phyloP scores from a whole-genome alignment of 2,888 invertebrate species.

The Phasia obesa region DNA sequence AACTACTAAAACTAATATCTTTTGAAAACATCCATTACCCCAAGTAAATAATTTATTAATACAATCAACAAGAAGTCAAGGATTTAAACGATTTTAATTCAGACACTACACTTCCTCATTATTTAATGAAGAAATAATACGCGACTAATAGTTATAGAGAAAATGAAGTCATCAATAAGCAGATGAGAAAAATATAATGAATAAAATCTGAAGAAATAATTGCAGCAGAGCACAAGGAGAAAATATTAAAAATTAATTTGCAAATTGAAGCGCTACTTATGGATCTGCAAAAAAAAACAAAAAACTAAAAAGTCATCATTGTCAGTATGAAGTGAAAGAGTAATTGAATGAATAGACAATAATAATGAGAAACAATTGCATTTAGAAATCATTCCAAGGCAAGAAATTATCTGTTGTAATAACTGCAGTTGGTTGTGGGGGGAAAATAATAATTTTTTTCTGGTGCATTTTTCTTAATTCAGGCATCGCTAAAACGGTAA shows the following conservation, averaged over 20 bases:
- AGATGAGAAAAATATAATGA: constrained; percentile 26
- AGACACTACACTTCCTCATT: constrained; percentile 46
- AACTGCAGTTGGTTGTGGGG: no score
- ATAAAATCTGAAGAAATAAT: constrained; percentile 10
- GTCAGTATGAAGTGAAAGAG: not conserved
- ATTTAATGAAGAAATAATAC: constrained; percentile 43
- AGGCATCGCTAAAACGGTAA: no score
- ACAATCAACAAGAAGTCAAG: constrained; percentile 53
- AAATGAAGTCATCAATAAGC: constrained; percentile 25
- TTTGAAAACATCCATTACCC: not conserved
- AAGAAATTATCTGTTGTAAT: constrained; percentile 3
- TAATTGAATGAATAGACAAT: constrained; percentile 20
- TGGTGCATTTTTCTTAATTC: no score
- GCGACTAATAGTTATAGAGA: not conserved
- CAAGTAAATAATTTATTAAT: constrained; percentile 35
- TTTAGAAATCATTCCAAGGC: constrained; percentile 28
- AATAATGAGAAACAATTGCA: constrained; percentile 58
- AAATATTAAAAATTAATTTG: constrained; percentile 39
- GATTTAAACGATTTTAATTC: constrained; percentile 47
- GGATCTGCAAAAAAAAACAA: no score
- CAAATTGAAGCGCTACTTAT: not conserved
- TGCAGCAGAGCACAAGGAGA: not conserved
- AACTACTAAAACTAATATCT: not conserved
- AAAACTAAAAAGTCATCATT: no score
- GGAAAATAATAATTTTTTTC: no score